These are phyloP conservation scores for Drosophila incognita DNA, from an alignment of 2,888 invertebrate species.

Conservation along the genomic window DNA sequence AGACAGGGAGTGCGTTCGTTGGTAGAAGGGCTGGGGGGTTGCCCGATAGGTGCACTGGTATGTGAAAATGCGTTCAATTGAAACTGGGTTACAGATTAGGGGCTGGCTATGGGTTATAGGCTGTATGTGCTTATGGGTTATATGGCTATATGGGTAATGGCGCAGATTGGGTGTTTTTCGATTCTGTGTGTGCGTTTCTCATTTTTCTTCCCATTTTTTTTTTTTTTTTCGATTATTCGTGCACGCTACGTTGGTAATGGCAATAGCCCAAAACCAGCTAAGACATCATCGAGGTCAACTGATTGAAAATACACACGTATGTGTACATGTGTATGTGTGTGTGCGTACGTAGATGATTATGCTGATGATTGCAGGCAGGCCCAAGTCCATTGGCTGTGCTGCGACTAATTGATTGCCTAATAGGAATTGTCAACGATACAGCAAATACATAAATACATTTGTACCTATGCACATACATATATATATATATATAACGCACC, in stretches of 20 bases:
- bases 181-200: constrained; percentile 7
- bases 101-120: constrained; percentile 60
- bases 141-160: constrained; percentile 77
- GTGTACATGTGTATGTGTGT: not conserved
- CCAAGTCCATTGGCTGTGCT: constrained; percentile 1
- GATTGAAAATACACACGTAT: constrained; percentile 46
- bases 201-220: not conserved
- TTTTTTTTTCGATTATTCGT: constrained; percentile 26
- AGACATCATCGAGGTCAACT: constrained; percentile 51
- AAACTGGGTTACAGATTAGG: constrained; percentile 76
- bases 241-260: constrained; percentile 51
- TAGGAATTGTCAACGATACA: constrained; percentile 17
- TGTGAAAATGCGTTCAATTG: constrained; percentile 80
- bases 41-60: constrained; percentile 68
- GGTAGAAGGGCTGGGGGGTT: not conserved
- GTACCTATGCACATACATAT: not conserved
- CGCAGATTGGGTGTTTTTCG: constrained; percentile 57
- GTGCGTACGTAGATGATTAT: not conserved
- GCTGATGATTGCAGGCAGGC: constrained; percentile 7
- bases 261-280: constrained; percentile 47
- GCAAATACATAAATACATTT: not conserved
- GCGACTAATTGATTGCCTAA: constrained; percentile 57
- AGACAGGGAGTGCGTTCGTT: not conserved
- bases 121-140: constrained; percentile 69
- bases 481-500: constrained; percentile 3